Base-by-base conservation (phyloP, 2,113 vertebrate species). In the Actinemys pallida region DNA sequence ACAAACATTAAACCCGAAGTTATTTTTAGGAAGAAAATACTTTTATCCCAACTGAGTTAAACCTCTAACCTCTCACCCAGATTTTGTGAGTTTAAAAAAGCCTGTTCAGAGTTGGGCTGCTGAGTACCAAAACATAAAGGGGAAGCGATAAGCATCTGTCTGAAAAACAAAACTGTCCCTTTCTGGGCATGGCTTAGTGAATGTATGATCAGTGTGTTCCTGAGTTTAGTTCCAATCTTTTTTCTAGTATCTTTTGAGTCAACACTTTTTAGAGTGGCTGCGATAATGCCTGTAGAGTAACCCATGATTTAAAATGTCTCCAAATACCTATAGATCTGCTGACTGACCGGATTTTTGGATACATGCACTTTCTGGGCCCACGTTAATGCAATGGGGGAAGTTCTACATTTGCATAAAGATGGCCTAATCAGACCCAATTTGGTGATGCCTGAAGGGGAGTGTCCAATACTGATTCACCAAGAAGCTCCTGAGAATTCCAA, bases 111-210 rank as follows among this genome's bases (percentile, higher is more conserved):
- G 2, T 29, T 82, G 47, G 19, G 76, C 31, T 81, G 16, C 76
- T 82, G 16, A 62, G 17, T 81, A 65, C 1, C 27, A 88, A 88
- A 90, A 89, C 8, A 35, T 24, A 81, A 78, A 4, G 47, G 29
- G 2, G 0, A 53, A 79, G 16, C 42, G 59, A 5, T n/a, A 93
- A 93, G 84, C 4, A 27, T 79, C 31, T 82, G 16, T 50, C 19
- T 1, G 8, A 2, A 54, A 84, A 81, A 3, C 3, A 50, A 12
- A 84, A 3, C 1, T 0, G 13, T 79, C 3, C 59, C 24, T 87
- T 53, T 62, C 24, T 27, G 56, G 56, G 31, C 2, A 1, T 69
- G 6, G 42, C 72, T 79, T 69, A 53, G 6, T 31, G 29, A 57
- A 56, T 31, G n/a, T 3, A 49, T 31, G 3, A 83, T 75, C 45